Evolutionary conservation across 2,113 vertebrate species (phyloP).

Genomic region (Lota lota): DNA sequence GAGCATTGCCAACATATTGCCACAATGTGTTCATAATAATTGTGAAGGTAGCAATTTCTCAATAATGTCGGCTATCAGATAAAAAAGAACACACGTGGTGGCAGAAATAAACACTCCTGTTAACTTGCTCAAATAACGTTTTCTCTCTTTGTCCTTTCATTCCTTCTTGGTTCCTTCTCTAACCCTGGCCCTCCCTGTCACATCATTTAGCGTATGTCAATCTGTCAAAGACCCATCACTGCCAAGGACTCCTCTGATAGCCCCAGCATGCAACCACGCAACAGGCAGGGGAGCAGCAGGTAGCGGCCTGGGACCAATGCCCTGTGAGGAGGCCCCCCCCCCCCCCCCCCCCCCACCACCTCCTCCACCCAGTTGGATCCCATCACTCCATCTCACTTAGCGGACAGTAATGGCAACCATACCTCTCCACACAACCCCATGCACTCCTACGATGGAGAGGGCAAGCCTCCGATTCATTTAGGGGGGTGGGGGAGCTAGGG

Average conservation of each 20-base stretch:
- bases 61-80: too few species aligned
- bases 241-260: background rate
- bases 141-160: background rate
- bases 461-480: background rate
- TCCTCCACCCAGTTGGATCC: conserved; percentile 28
- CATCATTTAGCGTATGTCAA: too few species aligned
- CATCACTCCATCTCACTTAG: conserved; percentile 11
- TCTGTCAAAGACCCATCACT: conserved; percentile 30
- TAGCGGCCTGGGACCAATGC: conserved; percentile 20
- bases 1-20: too few species aligned
- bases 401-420: conserved; percentile 35
- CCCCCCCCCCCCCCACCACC: conserved; percentile 33
- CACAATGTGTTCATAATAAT: too few species aligned
- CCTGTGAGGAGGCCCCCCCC: conserved; percentile 18
- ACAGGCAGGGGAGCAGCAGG: background rate
- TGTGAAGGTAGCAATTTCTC: too few species aligned
- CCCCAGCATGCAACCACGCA: too few species aligned
- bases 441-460: background rate
- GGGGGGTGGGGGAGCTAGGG: conserved; percentile 34
- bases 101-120: too few species aligned
- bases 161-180: too few species aligned
- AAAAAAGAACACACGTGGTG: too few species aligned
- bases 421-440: conserved; percentile 13
- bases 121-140: background rate
- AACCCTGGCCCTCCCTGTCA: too few species aligned